phyloP scores from a whole-genome alignment of 2,888 invertebrate species.

The Cotesia congregata region DNA sequence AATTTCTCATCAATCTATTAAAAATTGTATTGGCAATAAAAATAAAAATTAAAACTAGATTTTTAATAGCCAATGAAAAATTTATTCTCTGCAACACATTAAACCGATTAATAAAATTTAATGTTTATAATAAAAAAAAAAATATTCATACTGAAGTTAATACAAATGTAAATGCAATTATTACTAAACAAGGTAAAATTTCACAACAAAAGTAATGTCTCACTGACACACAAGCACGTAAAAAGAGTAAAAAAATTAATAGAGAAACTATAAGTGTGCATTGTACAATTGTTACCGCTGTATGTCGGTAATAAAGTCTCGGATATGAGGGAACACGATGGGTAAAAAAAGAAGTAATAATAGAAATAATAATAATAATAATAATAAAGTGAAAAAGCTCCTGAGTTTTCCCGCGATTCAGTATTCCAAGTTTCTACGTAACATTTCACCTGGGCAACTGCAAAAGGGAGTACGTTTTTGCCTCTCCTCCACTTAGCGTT shows the following conservation, averaged over 20 bases:
- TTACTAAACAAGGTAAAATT: not conserved
- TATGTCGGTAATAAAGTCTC: not conserved
- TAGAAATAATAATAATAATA: not conserved
- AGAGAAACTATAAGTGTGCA: not conserved
- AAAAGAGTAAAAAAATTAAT: not conserved
- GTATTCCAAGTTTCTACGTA: constrained; percentile 29
- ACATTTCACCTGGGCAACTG: constrained; percentile 36
- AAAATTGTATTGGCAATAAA: too few species aligned
- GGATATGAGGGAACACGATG: not conserved
- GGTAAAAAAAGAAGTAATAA: not conserved
- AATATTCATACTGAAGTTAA: not conserved
- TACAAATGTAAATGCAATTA: not conserved
- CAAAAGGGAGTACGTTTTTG: constrained; percentile 31
- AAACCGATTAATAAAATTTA: not conserved
- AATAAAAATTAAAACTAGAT: too few species aligned
- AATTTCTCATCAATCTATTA: too few species aligned
- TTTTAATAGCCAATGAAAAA: too few species aligned
- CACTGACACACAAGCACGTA: not conserved
- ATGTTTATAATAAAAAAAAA: not conserved
- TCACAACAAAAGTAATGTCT: not conserved
- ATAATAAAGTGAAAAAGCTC: constrained; percentile 11
- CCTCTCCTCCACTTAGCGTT: not conserved
- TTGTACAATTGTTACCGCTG: not conserved
- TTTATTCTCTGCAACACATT: not conserved
- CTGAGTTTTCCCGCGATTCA: constrained; percentile 20